These are phyloP conservation scores for Athene cunicularia DNA, from an alignment of 2,113 vertebrate species.

Conservation along the genomic window DNA sequence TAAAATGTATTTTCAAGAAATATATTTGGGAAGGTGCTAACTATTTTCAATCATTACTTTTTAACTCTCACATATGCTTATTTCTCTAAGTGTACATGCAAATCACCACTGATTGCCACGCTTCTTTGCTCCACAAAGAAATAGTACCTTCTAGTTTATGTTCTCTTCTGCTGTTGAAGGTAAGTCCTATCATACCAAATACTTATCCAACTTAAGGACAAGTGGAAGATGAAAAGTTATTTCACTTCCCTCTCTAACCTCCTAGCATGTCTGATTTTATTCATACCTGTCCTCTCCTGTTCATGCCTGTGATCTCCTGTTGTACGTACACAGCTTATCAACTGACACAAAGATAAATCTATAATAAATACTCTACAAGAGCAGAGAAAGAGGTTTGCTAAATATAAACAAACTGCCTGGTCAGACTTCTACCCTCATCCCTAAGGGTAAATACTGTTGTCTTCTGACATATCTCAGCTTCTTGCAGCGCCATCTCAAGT, in stretches of 20 bases:
- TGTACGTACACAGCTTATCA: not conserved
- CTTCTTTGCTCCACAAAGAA: not conserved
- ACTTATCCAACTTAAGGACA: not conserved
- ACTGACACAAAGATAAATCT: slow-evolving; percentile 46
- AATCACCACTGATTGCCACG: not conserved
- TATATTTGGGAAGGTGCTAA: not conserved
- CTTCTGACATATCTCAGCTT: not conserved
- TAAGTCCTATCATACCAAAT: not conserved
- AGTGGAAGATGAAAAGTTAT: slow-evolving; percentile 35
- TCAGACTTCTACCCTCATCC: not conserved
- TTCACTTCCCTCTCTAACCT: not conserved
- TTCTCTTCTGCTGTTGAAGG: not conserved
- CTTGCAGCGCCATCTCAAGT: not conserved
- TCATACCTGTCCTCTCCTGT: not conserved
- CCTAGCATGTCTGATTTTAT: not conserved
- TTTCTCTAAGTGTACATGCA: not conserved
- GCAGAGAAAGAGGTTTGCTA: slow-evolving; percentile 14
- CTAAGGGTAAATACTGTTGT: not conserved
- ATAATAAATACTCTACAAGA: not conserved
- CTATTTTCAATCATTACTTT: not conserved
- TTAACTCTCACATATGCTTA: not conserved
- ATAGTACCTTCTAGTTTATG: not conserved
- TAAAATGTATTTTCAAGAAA: not conserved
- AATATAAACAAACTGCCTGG: slow-evolving; percentile 32
- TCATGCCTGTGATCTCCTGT: not conserved